Percentiles rank a stretch among this genome's conserved stretches.
Evolutionary conservation across 2,113 vertebrate genomes (phyloP).

Genomic region (Cyrtonyx montezumae): DNA sequence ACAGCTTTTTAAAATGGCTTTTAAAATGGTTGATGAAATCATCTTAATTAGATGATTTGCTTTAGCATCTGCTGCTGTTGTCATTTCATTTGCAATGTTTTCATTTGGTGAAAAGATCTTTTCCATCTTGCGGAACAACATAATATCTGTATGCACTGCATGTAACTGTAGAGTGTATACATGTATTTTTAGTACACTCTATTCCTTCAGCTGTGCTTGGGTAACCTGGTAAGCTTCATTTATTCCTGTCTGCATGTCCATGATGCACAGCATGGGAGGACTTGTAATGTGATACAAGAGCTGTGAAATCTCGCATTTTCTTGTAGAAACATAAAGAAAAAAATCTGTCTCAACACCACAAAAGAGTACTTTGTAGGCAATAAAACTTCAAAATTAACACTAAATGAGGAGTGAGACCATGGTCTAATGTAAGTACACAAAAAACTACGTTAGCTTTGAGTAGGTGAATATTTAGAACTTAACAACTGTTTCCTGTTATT

Average conservation of each 20-base stretch:
- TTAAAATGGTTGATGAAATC: constrained; percentile 27
- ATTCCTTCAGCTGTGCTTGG: constrained; percentile 52
- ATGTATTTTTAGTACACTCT: constrained; percentile 55
- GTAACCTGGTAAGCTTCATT: constrained; percentile 46
- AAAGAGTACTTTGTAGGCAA: background rate
- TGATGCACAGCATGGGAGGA: constrained; percentile 7
- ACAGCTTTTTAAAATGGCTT: constrained; percentile 41
- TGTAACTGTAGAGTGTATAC: constrained; percentile 7
- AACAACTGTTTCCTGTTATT: constrained; percentile 57
- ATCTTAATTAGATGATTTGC: constrained; percentile 59
- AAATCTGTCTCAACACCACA: background rate
- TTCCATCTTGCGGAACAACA: constrained; percentile 12
- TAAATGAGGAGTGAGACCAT: background rate
- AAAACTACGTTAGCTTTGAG: background rate
- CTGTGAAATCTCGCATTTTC: constrained; percentile 30
- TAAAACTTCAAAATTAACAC: background rate
- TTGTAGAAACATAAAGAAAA: constrained; percentile 3
- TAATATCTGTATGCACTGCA: constrained; percentile 2
- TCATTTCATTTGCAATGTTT: constrained; percentile 42
- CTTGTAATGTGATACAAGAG: background rate
- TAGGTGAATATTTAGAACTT: constrained; percentile 11
- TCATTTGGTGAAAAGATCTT: constrained; percentile 31
- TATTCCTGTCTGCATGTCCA: constrained; percentile 14
- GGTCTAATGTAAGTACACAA: background rate
- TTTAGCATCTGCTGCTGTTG: constrained; percentile 57